Percentiles rank a stretch among this genome's conserved stretches.
Evolutionary conservation across 2,888 invertebrate genomes (phyloP).

Genomic region (Nasonovia ribisnigri): DNA sequence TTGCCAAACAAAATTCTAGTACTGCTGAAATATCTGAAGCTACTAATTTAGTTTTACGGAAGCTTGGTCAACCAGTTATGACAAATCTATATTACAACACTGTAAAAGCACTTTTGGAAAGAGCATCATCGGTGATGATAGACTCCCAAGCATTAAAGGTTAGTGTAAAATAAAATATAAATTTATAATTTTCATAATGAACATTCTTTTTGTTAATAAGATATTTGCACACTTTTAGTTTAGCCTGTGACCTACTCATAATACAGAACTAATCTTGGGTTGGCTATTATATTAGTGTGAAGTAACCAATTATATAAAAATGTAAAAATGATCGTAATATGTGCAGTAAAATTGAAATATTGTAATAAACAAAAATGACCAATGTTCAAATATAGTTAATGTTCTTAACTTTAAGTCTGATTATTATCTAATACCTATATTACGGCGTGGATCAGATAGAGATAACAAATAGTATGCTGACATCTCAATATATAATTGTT

Average conservation of each 20-base stretch:
- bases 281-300: not conserved
- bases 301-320: not conserved
- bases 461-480: not conserved
- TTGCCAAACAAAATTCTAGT: slow-evolving; percentile 89
- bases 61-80: slow-evolving; percentile 93
- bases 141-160: slow-evolving; percentile 89
- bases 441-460: not conserved
- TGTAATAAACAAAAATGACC: no score
- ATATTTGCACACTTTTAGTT: not conserved
- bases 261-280: not conserved
- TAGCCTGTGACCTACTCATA: not conserved
- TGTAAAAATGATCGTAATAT: no score
- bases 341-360: no score
- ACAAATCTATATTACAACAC: slow-evolving; percentile 96
- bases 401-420: not conserved
- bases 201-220: not conserved
- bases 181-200: not conserved
- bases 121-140: slow-evolving; percentile 96
- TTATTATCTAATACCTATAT: not conserved
- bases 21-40: slow-evolving; percentile 95
- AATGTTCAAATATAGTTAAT: not conserved
- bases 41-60: slow-evolving; percentile 82
- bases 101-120: slow-evolving; percentile 93
- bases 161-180: slow-evolving; percentile 55
- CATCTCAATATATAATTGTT: not conserved